A percentile compares a stretch with the other conserved stretches of the same genome.
Conservation (phyloP, 2,888 invertebrate genomes). For the Melinaea menophilus region DNA sequence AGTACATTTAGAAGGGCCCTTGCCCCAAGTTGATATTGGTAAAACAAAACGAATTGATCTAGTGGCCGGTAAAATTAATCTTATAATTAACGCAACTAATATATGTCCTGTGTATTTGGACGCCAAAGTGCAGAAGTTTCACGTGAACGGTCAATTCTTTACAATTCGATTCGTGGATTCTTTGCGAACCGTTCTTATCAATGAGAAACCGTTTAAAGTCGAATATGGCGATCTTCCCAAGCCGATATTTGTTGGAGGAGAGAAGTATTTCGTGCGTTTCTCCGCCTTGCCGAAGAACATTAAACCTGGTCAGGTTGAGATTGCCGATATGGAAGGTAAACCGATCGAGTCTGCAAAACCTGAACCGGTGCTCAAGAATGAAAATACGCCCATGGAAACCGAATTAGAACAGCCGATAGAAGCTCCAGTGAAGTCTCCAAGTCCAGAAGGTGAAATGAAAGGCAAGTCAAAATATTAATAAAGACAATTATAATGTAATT, state of each 20-base stretch:
- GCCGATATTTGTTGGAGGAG: constrained; percentile 84
- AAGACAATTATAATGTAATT: background rate
- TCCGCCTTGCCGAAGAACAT: constrained; percentile 86
- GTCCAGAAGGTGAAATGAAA: constrained; percentile 62
- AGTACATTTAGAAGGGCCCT: constrained; percentile 91
- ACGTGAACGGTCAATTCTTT: constrained; percentile 83
- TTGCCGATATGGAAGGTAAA: constrained; percentile 84
- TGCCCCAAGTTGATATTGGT: constrained; percentile 96
- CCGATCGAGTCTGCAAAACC: constrained; percentile 32
- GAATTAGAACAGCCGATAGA: constrained; percentile 44
- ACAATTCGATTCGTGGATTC: constrained; percentile 89
- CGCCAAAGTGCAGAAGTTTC: constrained; percentile 88
- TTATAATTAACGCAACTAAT: constrained; percentile 88
- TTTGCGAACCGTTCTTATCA: constrained; percentile 85
- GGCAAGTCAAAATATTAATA: constrained; percentile 41
- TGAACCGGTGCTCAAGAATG: constrained; percentile 28
- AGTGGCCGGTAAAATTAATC: constrained; percentile 89
- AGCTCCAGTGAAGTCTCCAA: constrained; percentile 54
- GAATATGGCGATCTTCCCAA: constrained; percentile 92
- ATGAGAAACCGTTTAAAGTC: constrained; percentile 86
- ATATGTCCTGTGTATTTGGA: constrained; percentile 90
- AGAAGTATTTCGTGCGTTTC: constrained; percentile 89
- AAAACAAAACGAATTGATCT: constrained; percentile 86
- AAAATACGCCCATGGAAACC: constrained; percentile 42
- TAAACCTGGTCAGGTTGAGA: constrained; percentile 82